Evolutionary conservation across 2,113 vertebrate species (phyloP).

Genomic region (Bostrychus sinensis): DNA sequence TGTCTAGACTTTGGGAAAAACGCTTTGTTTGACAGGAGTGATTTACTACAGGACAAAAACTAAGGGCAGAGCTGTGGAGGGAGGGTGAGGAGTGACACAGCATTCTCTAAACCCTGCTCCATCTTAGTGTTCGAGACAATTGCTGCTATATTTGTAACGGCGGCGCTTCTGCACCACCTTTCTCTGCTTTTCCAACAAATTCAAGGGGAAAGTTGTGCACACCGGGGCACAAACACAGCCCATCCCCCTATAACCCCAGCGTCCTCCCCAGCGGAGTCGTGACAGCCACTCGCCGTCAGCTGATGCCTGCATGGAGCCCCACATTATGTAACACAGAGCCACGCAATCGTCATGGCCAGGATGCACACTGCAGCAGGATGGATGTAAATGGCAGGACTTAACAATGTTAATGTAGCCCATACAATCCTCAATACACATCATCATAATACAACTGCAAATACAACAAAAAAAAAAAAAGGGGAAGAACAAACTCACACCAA

Average conservation of each 20-base stretch:
- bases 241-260: slow-evolving; percentile 10
- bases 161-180: slow-evolving; percentile 3
- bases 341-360: slow-evolving; percentile 22
- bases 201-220: slow-evolving; percentile 2
- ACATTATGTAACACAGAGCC: slow-evolving; percentile 51
- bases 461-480: no score
- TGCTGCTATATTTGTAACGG: slow-evolving; percentile 5
- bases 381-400: neutral
- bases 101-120: slow-evolving; percentile 56
- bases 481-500: neutral
- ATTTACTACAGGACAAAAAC: slow-evolving; percentile 30
- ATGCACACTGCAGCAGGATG: slow-evolving; percentile 1
- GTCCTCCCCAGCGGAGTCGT: slow-evolving; percentile 50
- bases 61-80: slow-evolving; percentile 28
- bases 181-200: neutral
- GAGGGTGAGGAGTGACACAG: slow-evolving; percentile 76
- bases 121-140: neutral
- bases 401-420: neutral
- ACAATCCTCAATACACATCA: no score
- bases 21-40: slow-evolving; percentile 13
- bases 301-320: slow-evolving; percentile 44
- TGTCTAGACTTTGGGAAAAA: neutral
- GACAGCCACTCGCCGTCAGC: slow-evolving; percentile 57
- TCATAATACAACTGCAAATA: no score
- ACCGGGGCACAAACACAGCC: neutral